Base-by-base conservation (phyloP, 2,888 invertebrate species). In the Alloscopus bannaensis region DNA sequence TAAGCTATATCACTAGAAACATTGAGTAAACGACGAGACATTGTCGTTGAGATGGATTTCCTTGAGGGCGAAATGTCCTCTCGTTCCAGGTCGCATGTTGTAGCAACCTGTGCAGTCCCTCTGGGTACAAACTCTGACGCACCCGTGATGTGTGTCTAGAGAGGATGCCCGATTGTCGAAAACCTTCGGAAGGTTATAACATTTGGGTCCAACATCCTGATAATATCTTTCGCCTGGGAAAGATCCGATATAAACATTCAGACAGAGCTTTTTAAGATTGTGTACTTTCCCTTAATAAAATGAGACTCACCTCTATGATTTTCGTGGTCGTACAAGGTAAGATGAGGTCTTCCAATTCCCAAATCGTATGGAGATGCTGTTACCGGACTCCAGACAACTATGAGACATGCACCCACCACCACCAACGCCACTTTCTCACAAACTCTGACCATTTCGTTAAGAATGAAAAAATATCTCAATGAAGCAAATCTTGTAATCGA, bases 131-230 rank as follows among this genome's bases (percentile, higher is more conserved):
- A 85, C 82, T 31, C 62, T 69, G 18, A 85, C 77, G 42, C 84
- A 85, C 0, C 65, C 22, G 26, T 70, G 57, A 45, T 85, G 73
- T 1, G 84, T 85, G 69, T 83, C 69, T n/a, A 85, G 29, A 11
- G 83, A 84, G 1, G 81, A 80, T 3, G 84, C 84, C 20, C 64
- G 40, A 20, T 83, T 80, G 65, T 85, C 83, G 62, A 85, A 84
- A 0, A 79, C 69, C 8, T 70, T 68, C 0, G 84, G 84, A 6
- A 85, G 57, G 65, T 85, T 84, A 80, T 85, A 85, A 40, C 84
- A 85, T 18, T 81, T 59, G 16, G 40, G 78, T 1, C 83, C 83
- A 2, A 85, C 81, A 11, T 73, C 81, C 50, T 84, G 83, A 36
- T 83, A 78, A 45, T 85, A 85, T 18, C 57, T 29, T 22, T 79